These are phyloP conservation scores for Rallus crepitans DNA, from an alignment of 2,797 vertebrate genomes.

Conservation along the genomic window DNA sequence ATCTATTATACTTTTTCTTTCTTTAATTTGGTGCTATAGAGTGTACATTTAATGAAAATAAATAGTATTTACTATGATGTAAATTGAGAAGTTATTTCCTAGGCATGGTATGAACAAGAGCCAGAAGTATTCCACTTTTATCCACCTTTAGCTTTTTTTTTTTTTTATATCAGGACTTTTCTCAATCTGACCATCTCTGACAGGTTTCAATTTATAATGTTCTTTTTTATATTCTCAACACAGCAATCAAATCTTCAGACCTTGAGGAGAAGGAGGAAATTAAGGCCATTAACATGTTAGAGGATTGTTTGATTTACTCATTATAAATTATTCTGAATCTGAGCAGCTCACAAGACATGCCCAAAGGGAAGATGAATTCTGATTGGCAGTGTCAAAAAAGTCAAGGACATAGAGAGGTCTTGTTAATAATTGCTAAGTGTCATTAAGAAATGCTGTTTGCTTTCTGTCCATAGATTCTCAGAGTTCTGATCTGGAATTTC, in stretches of 20 bases:
- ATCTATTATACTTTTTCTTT: background rate
- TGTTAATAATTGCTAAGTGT: conserved; percentile 56
- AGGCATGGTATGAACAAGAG: background rate
- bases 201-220: conserved; percentile 72
- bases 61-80: background rate
- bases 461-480: background rate
- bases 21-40: background rate
- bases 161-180: conserved; percentile 58
- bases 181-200: conserved; percentile 59
- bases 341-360: conserved; percentile 67
- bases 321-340: conserved; percentile 75
- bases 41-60: background rate
- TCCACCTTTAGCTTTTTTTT: conserved; percentile 15
- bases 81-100: conserved; percentile 14
- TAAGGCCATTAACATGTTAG: conserved; percentile 78
- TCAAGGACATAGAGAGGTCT: conserved; percentile 60
- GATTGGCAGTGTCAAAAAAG: conserved; percentile 71
- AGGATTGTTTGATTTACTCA: conserved; percentile 79
- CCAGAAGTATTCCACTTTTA: conserved; percentile 42
- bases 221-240: conserved; percentile 74
- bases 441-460: background rate
- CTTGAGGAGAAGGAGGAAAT: conserved; percentile 79
- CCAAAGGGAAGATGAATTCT: conserved; percentile 68
- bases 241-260: conserved; percentile 78
- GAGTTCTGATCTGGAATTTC: background rate